Conservation (phyloP, 2,888 invertebrate species). For the Smittia aterrima region DNA sequence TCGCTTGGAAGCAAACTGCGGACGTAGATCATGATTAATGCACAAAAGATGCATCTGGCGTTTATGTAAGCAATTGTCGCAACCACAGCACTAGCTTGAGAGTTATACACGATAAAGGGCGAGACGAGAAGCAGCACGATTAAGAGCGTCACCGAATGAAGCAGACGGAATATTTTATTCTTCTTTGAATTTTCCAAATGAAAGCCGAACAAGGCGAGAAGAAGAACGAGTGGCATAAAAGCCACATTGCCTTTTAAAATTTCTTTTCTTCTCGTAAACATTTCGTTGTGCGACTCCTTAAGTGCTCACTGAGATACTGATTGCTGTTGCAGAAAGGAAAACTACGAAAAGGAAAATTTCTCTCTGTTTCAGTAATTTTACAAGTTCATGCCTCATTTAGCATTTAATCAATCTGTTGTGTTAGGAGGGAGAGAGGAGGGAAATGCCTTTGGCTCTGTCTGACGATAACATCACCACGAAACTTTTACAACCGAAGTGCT, state of each 20-base stretch:
- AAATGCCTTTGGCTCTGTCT: not conserved
- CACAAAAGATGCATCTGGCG: conserved; percentile 5
- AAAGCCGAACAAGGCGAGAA: conserved; percentile 18
- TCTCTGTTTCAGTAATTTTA: conserved; percentile 26
- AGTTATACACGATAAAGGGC: not conserved
- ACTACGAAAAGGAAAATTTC: not conserved
- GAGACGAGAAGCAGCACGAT: conserved; percentile 9
- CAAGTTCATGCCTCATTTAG: conserved; percentile 33
- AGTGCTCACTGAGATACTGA: not conserved
- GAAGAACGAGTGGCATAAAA: conserved; percentile 5
- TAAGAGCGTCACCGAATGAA: not conserved
- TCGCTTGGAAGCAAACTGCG: not conserved
- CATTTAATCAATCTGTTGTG: conserved; percentile 36
- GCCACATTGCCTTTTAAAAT: conserved; percentile 6
- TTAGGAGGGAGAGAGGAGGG: not conserved
- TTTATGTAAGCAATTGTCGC: conserved; percentile 15
- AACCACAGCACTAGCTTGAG: not conserved
- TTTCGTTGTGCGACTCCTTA: not conserved
- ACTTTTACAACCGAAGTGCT: not conserved
- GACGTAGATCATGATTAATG: conserved; percentile 3
- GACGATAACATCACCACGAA: not conserved
- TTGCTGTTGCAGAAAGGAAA: not conserved
- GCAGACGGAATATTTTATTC: not conserved
- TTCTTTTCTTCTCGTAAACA: conserved; percentile 10
- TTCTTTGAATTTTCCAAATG: not conserved